Evolutionary conservation across 1,140 invertebrate species (phyloP), one percentile per base, ranked within the genome.

Genomic region (Pogonomyrmex californicus): DNA sequence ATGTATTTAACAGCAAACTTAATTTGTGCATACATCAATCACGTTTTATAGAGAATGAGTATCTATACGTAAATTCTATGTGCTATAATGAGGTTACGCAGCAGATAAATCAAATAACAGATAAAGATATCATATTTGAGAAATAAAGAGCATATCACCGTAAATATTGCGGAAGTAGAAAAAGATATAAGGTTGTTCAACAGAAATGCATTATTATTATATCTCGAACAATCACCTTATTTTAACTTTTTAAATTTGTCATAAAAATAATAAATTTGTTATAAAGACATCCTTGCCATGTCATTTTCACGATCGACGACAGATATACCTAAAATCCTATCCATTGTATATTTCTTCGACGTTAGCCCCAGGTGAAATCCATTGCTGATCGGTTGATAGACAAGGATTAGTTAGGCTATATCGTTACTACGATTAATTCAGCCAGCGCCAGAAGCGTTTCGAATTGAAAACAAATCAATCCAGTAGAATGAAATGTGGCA

Each of bases 391-490:
- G 79, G 66, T 73, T 70, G 65, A 70, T 51, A 58, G 66, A 60
- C 68, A 70, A 73, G 38, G 54, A 85, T 58, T 54, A 51, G 51
- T 85, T 87, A 75, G 41, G 23, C 49, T 49, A 82, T 41, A 81
- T 88, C n/a, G 68, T 23, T 63, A 68, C 30, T 51, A 33, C 49
- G 62, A 86, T 82, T 68, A 77, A 86, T 86, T 73, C 38, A 54
- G 38, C 36, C 38, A 51, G n/a, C 30, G 30, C 14, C 30, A 58
- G 33, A 1, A 44, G 23, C 65, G 10, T 17, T 23, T 41, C 14
- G 85, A 76, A 90, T 90, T 87, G 87, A 87, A 86, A 89, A 89
- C 87, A 89, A 90, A 90, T 89, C 85, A 90, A 90, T 89, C 88
- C 73, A 49, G 9, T 17, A 73, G 77, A 89, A 83, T 65, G 85